Evolutionary conservation across 1,140 invertebrate genomes (phyloP), one percentile per base, ranked within the genome.

Genomic region (Leptinotarsa texana): DNA sequence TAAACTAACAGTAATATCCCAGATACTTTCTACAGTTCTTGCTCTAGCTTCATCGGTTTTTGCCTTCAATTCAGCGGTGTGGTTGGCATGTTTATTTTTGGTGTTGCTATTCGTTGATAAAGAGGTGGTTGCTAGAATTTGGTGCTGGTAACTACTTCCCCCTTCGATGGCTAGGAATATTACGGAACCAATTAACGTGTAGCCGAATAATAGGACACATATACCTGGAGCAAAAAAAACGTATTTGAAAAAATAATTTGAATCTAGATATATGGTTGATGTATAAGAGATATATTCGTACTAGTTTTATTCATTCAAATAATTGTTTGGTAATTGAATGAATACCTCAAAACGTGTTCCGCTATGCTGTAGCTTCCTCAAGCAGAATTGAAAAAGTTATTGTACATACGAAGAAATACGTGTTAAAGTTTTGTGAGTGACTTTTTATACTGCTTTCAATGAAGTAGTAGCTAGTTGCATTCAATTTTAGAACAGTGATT

Each of bases 1-100:
- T 67, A 98, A 88, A 69, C 92, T 93, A 78, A 96, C 94, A 15
- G 97, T 98, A 63, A 98, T 96, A 82, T 96, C 93, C 97, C 96
- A 98, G 77, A 98, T 94, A 83, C 93, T 94, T 84, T 94, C 93
- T 11, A 96, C 94, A 13, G 93, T 94, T 77, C 91, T 90, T 8
- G 91, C 89, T 77, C 93, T 88, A 1, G 91, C 90, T 76, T 93
- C 89, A 77, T 88, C 89, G 74, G 87, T 88, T 67, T 86, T 83
- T 80, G 85, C 83, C 77, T 79, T 80, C 27, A 82, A 75, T 71
- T 83, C 80, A 6, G 75, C 76, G 79, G 76, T 83, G 73, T 81
- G 80, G 72, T 82, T 83, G 67, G 73, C 18, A 33, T 80, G 78
- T 72, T 77, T 78, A 27, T 73, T 62, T 18, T 70, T 72, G 24